Evolutionary conservation across 2,113 vertebrate genomes (phyloP), one percentile per base, ranked within the genome.

Genomic region (Felis chaus): DNA sequence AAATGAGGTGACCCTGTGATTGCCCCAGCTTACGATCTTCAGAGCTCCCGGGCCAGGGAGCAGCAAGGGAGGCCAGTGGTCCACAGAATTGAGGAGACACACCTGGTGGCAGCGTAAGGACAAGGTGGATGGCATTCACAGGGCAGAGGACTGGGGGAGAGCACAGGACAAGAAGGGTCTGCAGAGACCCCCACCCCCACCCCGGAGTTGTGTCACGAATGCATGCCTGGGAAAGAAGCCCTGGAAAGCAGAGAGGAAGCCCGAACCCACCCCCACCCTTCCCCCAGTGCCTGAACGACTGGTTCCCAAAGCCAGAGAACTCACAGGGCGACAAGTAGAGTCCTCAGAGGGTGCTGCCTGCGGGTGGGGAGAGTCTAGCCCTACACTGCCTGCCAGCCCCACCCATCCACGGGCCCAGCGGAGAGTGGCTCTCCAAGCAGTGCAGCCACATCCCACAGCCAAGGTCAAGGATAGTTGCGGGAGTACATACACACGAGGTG

Each of bases 61-160:
- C 84, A 39, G 18, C 5, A 23, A 13, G 33, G 14, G 80, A 45
- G n/a, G 50, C 83, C 15, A 1, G 3, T 25, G 12, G 27, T n/a
- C 79, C 45, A 5, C 76, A 15, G 27, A 16, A 5, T 2, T 18
- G 14, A 41, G 53, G 41, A 82, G 66, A 74, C 16, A 12, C 6
- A 1, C 10, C 8, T 65, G 55, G 25, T 65, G 55, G 33, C 19
- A 4, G 16, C 19, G 4, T 33, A 11, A 33, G 90, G 23, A 25
- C 15, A 29, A 27, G 55, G 1, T 8, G 19, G 8, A 5, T 7
- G 1, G n/a, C 10, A 69, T 21, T 23, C 33, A 19, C 19, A 2
- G 88, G 45, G 50, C 31, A 61, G 23, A 31, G 1, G 18, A 7
- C 25, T 74, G 1, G 55, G 25, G 66, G 29, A 57, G 65, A 33